Base-by-base conservation (phyloP, 2,797 vertebrate genomes). In the Artibeus jamaicensis region DNA sequence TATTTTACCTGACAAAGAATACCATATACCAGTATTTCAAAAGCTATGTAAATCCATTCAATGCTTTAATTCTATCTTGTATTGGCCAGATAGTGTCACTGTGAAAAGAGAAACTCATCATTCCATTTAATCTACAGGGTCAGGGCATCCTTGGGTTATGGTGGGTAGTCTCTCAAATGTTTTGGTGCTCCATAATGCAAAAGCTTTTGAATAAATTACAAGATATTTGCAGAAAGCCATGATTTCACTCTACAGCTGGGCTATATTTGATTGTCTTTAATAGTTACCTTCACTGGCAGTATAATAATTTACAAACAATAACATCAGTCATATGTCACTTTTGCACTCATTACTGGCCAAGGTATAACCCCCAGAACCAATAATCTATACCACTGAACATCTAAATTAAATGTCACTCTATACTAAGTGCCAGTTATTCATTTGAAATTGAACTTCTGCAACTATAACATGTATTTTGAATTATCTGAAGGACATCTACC, bases 61-160 rank as follows among this genome's bases (percentile, higher is more conserved):
- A 94, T 96, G 65, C 89, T 98, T 96, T 98, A 98, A 98, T 97
- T 91, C 94, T 88, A 97, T 96, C 89, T 76, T 78, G 50, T 62
- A 97, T 95, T 89, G 94, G 50, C 97, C 97, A 97, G 97, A 97
- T 85, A 90, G 90, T 97, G 98, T 97, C 97, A 94, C 42, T 96
- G 85, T 95, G 97, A 98, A 96, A 98, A 98, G 44, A 98, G 86
- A 97, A 98, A 97, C 92, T 98, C 98, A 97, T 98, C 42, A 1
- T 95, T 97, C 96, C 92, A 89, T 95, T 97, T 98, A 98, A 98
- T 98, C 98, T 98, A 83, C 67, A 84, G 97, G 97, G 97, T 98
- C 96, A 84, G 2, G 95, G 98, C 97, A 97, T 95, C 57, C 73
- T 93, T 93, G 96, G 97, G 98, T 98, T 98, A 98, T 62, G 93